These are phyloP conservation scores for Ochropleura plecta DNA, from an alignment of 2,888 invertebrate genomes.

Conservation along the genomic window DNA sequence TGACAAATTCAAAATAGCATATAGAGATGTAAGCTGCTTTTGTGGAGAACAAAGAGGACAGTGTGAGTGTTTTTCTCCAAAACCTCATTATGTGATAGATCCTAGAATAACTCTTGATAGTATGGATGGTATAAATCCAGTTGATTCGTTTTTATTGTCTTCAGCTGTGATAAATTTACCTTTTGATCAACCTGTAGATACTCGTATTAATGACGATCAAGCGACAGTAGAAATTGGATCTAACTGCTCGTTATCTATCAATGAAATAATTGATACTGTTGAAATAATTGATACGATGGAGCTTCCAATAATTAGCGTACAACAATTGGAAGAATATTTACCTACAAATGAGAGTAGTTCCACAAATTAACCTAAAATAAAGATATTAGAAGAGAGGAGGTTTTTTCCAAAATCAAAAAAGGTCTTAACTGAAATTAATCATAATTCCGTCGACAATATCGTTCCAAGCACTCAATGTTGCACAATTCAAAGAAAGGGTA, in stretches of 20 bases:
- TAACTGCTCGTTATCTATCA: constrained; percentile 19
- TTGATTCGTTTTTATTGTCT: constrained; percentile 28
- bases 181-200: constrained; percentile 20
- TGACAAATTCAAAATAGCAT: constrained; percentile 20
- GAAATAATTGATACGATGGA: constrained; percentile 23
- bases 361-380: constrained; percentile 37
- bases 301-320: constrained; percentile 25
- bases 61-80: constrained; percentile 42
- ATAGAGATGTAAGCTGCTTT: constrained; percentile 40
- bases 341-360: constrained; percentile 32
- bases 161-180: constrained; percentile 20
- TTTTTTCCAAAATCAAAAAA: constrained; percentile 32
- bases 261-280: constrained; percentile 17
- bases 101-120: constrained; percentile 14
- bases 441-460: constrained; percentile 14
- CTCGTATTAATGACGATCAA: constrained; percentile 24
- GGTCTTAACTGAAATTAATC: constrained; percentile 20
- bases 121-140: constrained; percentile 11
- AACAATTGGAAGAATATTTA: constrained; percentile 21
- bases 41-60: constrained; percentile 32
- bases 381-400: constrained; percentile 41
- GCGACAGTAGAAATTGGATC: constrained; percentile 11
- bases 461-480: constrained; percentile 9
- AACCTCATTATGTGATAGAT: constrained; percentile 15
- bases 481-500: constrained; percentile 16